Conservation (phyloP, 1,140 invertebrate species). For the Tetramorium alpestre region DNA sequence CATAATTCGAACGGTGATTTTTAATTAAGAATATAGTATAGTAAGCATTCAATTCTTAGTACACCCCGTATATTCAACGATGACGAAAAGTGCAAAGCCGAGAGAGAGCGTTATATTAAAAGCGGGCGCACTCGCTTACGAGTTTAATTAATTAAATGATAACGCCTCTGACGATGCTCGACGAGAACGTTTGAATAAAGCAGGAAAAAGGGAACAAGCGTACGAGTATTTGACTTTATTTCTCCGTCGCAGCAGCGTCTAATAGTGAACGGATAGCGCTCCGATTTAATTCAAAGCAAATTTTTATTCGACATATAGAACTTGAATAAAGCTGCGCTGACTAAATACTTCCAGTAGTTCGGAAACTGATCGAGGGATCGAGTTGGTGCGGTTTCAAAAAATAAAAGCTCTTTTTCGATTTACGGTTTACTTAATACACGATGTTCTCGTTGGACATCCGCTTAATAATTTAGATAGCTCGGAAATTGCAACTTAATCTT, state of each 20-base stretch:
- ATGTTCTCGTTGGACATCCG: neutral
- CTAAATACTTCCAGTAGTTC: neutral
- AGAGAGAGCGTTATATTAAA: conserved; percentile 3
- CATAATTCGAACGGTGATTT: neutral
- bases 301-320: conserved; percentile 32
- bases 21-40: neutral
- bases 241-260: neutral
- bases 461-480: conserved; percentile 6
- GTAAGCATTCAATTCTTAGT: neutral
- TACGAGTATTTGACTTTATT: conserved; percentile 11
- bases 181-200: conserved; percentile 34
- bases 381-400: neutral
- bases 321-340: neutral
- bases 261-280: neutral
- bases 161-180: conserved; percentile 6
- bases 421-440: neutral
- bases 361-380: neutral
- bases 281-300: conserved; percentile 38
- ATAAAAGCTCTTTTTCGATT: neutral
- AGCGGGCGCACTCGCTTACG: neutral
- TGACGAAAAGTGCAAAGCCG: neutral
- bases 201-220: neutral
- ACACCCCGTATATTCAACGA: neutral
- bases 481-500: neutral
- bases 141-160: conserved; percentile 46